These are phyloP conservation scores for Ophthalmolycus amberensis DNA, from an alignment of 2,113 vertebrate species.

Conservation along the genomic window DNA sequence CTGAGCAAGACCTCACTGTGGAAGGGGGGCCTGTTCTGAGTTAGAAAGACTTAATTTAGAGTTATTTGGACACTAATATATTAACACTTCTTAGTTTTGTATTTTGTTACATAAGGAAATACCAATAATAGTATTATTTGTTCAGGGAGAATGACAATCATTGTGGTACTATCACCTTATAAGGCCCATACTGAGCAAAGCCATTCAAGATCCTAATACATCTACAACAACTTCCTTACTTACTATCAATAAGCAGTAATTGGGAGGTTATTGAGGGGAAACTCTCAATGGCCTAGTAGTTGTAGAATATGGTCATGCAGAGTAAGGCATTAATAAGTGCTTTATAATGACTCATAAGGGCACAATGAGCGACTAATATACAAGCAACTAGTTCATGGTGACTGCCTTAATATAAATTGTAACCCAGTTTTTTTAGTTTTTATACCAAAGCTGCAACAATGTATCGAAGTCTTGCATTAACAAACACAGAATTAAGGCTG, in stretches of 20 bases:
- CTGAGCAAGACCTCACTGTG: neutral
- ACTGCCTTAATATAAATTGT: neutral
- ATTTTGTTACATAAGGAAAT: neutral
- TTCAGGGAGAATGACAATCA: neutral
- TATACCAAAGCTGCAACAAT: neutral
- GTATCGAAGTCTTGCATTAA: neutral
- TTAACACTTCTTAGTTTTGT: neutral
- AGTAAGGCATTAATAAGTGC: neutral
- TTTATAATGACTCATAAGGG: neutral
- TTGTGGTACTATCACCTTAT: neutral
- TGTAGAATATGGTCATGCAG: neutral
- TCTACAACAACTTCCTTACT: neutral
- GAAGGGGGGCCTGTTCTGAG: neutral
- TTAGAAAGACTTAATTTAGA: neutral
- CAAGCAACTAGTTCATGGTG: neutral
- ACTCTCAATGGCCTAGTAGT: neutral
- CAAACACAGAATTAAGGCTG: neutral
- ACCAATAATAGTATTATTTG: neutral
- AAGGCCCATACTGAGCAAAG: neutral
- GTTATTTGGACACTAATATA: neutral
- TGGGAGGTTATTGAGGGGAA: neutral
- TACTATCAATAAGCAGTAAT: neutral
- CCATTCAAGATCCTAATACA: neutral
- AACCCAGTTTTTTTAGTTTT: neutral
- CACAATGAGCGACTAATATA: neutral